Percentiles rank a stretch among this genome's conserved stretches.
phyloP scores from a whole-genome alignment of 2,888 invertebrate species.

The Antitype chi region DNA sequence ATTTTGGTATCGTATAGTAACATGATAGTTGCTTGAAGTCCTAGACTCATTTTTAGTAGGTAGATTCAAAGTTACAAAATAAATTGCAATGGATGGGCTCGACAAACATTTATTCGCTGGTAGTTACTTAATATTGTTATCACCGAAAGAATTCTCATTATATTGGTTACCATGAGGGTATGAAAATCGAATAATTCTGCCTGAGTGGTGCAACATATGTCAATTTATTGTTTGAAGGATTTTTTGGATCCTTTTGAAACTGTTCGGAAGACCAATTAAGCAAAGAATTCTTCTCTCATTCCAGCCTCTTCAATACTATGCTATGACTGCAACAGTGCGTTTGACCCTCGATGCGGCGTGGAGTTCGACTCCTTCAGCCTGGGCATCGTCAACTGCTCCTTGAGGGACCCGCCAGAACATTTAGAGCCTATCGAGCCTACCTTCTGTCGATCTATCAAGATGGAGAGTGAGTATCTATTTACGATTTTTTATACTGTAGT shows the following conservation, averaged over 20 bases:
- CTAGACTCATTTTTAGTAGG: too few species aligned
- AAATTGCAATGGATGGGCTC: neutral
- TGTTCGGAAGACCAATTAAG: neutral
- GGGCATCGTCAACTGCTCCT: slow-evolving; percentile 95
- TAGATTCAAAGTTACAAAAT: neutral
- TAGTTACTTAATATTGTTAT: neutral
- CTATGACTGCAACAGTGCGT: slow-evolving; percentile 97
- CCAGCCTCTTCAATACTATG: slow-evolving; percentile 93
- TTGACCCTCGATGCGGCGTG: slow-evolving; percentile 96
- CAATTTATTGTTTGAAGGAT: neutral
- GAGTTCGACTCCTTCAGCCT: slow-evolving; percentile 96
- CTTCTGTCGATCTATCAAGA: slow-evolving; percentile 95
- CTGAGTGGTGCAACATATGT: neutral
- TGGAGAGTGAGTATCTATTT: slow-evolving; percentile 91
- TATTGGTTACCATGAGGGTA: neutral
- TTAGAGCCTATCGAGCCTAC: slow-evolving; percentile 91
- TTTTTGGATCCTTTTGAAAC: neutral
- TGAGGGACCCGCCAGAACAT: slow-evolving; percentile 93
- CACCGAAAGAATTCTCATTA: neutral
- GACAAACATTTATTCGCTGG: neutral
- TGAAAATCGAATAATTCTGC: neutral
- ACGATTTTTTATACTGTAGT: too few species aligned
- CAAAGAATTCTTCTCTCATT: slow-evolving; percentile 20
- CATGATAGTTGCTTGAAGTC: neutral
- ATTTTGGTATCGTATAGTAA: neutral